These are phyloP conservation scores for Arctocebus calabarensis DNA, from an alignment of 2,797 vertebrate genomes.

Conservation along the genomic window DNA sequence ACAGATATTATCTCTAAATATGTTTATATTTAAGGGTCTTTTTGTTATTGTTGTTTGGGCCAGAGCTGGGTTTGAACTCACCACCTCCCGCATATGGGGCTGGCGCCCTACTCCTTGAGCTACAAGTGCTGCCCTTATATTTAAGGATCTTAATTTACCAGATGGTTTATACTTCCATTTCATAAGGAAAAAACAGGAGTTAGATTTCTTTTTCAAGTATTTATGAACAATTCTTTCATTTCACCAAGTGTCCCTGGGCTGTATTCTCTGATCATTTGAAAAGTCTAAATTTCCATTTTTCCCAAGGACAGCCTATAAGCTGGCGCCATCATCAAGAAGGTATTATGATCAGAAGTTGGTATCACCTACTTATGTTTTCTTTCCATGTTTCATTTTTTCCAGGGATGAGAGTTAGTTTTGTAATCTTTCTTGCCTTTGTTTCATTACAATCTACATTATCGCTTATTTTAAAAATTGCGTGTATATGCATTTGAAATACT, in stretches of 20 bases:
- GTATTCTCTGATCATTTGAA: not conserved
- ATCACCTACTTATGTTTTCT: not conserved
- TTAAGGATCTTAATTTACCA: not conserved
- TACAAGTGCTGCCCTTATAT: not conserved
- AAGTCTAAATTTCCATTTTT: not conserved
- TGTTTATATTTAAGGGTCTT: not conserved
- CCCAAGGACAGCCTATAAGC: not conserved
- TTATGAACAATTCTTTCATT: not conserved
- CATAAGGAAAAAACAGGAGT: not conserved
- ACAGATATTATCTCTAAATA: not conserved
- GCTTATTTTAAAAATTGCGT: not conserved
- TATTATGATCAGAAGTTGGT: not conserved
- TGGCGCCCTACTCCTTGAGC: too few relatives aligned
- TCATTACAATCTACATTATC: not conserved
- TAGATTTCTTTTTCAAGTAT: conserved; percentile 7
- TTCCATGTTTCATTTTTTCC: not conserved
- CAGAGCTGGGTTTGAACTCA: too few relatives aligned
- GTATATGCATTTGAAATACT: not conserved
- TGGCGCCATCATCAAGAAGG: not conserved
- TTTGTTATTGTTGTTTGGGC: too few relatives aligned
- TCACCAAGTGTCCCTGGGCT: not conserved
- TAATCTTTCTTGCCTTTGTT: not conserved
- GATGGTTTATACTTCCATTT: conserved; percentile 42
- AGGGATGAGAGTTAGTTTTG: not conserved
- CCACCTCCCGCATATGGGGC: too few relatives aligned